Percentiles rank a stretch among this genome's conserved stretches.
These are phyloP conservation scores for Leucophenga montana DNA, from an alignment of 2,888 invertebrate genomes.

Conservation along the genomic window DNA sequence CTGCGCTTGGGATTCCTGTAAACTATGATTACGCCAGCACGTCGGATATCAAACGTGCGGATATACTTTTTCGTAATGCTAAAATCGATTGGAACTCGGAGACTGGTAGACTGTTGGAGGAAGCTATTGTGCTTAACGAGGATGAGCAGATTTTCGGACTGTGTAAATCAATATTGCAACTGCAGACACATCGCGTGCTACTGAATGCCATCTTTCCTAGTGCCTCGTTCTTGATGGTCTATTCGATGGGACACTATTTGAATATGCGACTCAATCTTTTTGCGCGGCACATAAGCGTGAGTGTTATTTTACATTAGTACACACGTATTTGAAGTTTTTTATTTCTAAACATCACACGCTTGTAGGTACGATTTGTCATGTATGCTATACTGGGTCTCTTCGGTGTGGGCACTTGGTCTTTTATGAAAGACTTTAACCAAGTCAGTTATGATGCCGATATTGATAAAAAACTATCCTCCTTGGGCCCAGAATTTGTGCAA, in stretches of 20 bases:
- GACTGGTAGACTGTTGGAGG: constrained; percentile 77
- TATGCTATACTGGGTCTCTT: constrained; percentile 78
- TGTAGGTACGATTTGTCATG: constrained; percentile 69
- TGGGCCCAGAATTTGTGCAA: constrained; percentile 78
- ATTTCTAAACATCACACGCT: background rate
- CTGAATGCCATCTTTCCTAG: constrained; percentile 76
- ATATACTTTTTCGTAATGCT: constrained; percentile 78
- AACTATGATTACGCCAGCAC: constrained; percentile 78
- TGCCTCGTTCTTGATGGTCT: constrained; percentile 74
- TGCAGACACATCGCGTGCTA: constrained; percentile 77
- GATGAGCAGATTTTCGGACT: constrained; percentile 87
- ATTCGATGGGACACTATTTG: constrained; percentile 74
- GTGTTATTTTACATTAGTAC: constrained; percentile 29
- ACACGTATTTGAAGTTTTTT: background rate
- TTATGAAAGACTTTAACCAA: constrained; percentile 79
- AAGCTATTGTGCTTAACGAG: constrained; percentile 83
- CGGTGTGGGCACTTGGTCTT: constrained; percentile 77
- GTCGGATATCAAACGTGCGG: constrained; percentile 76
- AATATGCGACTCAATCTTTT: constrained; percentile 77
- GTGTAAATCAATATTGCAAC: constrained; percentile 81
- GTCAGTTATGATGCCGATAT: constrained; percentile 77
- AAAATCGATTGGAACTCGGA: constrained; percentile 79
- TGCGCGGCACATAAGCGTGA: constrained; percentile 74
- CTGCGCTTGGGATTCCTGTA: constrained; percentile 82
- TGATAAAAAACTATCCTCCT: constrained; percentile 78